phyloP scores from a whole-genome alignment of 2,888 invertebrate genomes.

The Cephus pulcher region DNA sequence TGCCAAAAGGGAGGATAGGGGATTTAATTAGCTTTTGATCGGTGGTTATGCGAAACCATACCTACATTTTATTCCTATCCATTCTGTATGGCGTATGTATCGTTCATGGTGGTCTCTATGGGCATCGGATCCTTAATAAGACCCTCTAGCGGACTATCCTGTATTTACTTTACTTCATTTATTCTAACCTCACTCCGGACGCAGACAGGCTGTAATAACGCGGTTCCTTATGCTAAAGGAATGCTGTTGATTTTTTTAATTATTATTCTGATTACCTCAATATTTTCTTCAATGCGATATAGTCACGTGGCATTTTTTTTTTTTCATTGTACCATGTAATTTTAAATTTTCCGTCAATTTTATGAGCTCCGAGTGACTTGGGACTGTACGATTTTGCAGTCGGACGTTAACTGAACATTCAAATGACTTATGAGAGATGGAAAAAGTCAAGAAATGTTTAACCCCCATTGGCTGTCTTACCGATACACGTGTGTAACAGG shows the following conservation, averaged over 20 bases:
- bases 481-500: background rate
- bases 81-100: background rate
- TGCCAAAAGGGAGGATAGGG: background rate
- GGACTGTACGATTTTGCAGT: background rate
- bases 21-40: constrained; percentile 30
- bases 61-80: background rate
- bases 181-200: background rate
- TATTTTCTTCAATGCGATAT: background rate
- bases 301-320: background rate
- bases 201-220: background rate
- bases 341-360: background rate
- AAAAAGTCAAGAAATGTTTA: background rate
- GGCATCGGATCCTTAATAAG: background rate
- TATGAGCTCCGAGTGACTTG: background rate
- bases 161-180: background rate
- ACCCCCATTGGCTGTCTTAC: background rate
- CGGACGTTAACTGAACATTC: background rate
- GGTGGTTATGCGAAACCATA: background rate
- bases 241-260: background rate
- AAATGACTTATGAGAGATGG: background rate
- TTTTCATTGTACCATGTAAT: background rate
- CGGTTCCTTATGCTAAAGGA: background rate
- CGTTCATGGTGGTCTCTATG: background rate
- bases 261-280: background rate
- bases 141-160: background rate